Evolutionary conservation across 2,888 invertebrate species (phyloP), one percentile per base, ranked within the genome.

Genomic region (Asteroscopus sphinx): DNA sequence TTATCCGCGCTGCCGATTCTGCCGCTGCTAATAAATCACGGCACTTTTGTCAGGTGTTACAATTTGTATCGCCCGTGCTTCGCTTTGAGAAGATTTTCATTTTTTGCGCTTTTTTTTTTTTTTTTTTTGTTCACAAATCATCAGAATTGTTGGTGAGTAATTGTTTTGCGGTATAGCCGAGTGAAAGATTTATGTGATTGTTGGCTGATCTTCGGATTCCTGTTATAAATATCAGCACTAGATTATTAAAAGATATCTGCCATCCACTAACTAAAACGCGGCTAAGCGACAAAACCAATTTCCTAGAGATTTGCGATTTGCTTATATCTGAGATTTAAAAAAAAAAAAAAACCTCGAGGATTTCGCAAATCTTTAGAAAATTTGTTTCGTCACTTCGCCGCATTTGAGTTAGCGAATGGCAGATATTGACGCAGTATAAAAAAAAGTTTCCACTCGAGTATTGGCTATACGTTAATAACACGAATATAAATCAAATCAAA

Each of bases 11-110:
- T 70, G 73, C 70, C 81, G 83, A 84, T 80, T 82, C 77, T 73
- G 58, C 71, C 71, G 73, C 40, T 68, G 63, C 77, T 81, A 81
- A 88, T 89, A 89, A 89, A 89, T 88, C 89, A 87, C 61, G 55
- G 68, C 57, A 69, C 71, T 80, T 85, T 88, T 88, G 86, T 88
- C 88, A 88, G 83, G 85, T 85, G 82, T 80, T 81, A 83, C 81
- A 83, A 85, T 86, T 85, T 85, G 86, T 88, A 84, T 76, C 67
- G 76, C 65, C 37, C 52, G 64, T 68, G 63, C 68, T 73, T 79
- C 76, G 79, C 73, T 59, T 62, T 66, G 68, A 72, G 75, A 77
- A 79, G 77, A 79, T 79, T 82, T 83, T 74, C 72, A 70, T 74
- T 78, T 80, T 82, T 58, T 59, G 47, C 28, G 36, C 55, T 25